Conservation (phyloP, 2,113 vertebrate species). For the Delphinus delphis region DNA sequence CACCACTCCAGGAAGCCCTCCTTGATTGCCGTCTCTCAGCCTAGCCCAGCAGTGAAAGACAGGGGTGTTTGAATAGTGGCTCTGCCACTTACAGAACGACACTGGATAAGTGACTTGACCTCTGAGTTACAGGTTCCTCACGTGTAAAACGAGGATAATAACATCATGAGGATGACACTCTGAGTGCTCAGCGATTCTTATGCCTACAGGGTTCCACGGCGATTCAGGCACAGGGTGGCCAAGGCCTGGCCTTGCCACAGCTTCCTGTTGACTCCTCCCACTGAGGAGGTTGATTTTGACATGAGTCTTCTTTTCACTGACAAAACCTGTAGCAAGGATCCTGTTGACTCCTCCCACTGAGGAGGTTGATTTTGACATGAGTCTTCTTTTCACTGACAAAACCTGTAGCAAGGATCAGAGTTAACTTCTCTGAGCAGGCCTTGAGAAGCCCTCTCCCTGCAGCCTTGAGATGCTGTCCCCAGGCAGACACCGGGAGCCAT, state of each 20-base stretch:
- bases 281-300: background rate
- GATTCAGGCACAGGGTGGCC: background rate
- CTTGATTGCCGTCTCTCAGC: background rate
- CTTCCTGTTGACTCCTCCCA: background rate
- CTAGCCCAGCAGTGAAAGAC: background rate
- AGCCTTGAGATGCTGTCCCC: background rate
- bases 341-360: background rate
- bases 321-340: background rate
- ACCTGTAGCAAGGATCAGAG: background rate
- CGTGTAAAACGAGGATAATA: background rate
- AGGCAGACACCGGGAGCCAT: background rate
- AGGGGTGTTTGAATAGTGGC: background rate
- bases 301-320: background rate
- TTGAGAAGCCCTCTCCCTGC: background rate
- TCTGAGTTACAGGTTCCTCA: background rate
- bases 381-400: background rate
- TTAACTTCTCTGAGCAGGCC: background rate
- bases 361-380: background rate
- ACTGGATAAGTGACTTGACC: background rate
- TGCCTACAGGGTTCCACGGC: background rate
- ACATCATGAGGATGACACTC: background rate
- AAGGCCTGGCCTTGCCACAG: background rate
- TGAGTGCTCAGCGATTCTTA: background rate
- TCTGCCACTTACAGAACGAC: background rate
- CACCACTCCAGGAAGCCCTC: background rate